These are phyloP conservation scores for Alca torda DNA, from an alignment of 2,797 vertebrate genomes.

Conservation along the genomic window DNA sequence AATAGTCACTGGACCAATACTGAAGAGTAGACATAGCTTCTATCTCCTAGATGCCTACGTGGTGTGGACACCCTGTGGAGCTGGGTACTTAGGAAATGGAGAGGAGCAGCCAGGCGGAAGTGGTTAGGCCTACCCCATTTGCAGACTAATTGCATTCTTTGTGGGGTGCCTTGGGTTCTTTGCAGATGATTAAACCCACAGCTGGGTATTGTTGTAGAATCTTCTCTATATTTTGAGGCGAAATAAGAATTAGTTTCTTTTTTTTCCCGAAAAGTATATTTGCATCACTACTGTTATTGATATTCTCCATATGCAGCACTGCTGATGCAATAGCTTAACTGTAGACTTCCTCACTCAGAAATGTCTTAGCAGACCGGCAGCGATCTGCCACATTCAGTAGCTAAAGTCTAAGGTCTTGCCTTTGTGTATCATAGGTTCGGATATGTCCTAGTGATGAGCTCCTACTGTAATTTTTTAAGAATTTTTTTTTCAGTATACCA, in stretches of 20 bases:
- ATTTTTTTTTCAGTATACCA: background rate
- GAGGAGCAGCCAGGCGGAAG: background rate
- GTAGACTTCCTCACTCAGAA: background rate
- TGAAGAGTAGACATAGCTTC: background rate
- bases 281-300: accelerated
- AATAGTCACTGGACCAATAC: background rate
- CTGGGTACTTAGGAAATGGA: background rate
- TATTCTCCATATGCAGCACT: background rate
- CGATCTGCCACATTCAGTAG: background rate
- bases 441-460: background rate
- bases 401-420: background rate
- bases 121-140: constrained; percentile 2
- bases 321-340: background rate
- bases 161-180: constrained; percentile 3
- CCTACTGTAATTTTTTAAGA: background rate
- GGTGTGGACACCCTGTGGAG: background rate
- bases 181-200: constrained; percentile 27
- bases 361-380: background rate
- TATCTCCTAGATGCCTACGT: background rate
- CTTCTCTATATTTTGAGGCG: background rate
- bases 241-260: background rate
- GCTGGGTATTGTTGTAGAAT: background rate
- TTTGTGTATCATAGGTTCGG: background rate
- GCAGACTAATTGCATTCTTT: constrained; percentile 32
- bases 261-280: background rate